phyloP scores from a whole-genome alignment of 2,888 invertebrate genomes.

The Pheosia tremula region DNA sequence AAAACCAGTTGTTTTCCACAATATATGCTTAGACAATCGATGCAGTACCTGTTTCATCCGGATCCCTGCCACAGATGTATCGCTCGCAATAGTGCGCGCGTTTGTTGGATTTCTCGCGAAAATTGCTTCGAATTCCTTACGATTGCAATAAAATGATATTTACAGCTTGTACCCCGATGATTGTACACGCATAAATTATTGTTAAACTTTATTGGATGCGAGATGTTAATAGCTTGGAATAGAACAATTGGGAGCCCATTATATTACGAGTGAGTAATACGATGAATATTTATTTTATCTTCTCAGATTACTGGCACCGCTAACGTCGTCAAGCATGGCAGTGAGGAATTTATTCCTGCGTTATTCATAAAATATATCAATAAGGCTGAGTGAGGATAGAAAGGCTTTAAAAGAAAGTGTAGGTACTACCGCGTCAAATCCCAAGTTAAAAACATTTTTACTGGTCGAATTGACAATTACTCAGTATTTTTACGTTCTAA shows the following conservation, averaged over 20 bases:
- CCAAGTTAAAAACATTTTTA: too few relatives aligned
- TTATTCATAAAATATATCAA: too few relatives aligned
- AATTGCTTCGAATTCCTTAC: conserved; percentile 55
- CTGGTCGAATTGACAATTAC: too few relatives aligned
- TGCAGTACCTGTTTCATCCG: background rate
- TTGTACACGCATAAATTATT: conserved; percentile 53
- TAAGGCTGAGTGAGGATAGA: too few relatives aligned
- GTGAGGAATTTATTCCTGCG: too few relatives aligned
- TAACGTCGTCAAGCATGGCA: too few relatives aligned
- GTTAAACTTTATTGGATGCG: conserved; percentile 43
- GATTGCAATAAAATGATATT: conserved; percentile 55
- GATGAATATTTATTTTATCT: background rate
- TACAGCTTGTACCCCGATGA: conserved; percentile 47
- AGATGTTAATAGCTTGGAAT: conserved; percentile 28
- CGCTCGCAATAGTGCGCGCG: conserved; percentile 27
- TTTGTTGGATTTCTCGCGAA: conserved; percentile 53
- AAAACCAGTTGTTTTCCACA: too few relatives aligned
- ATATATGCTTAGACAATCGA: background rate
- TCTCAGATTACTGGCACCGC: too few relatives aligned
- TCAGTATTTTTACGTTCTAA: too few relatives aligned
- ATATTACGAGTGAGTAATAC: background rate
- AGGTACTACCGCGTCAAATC: too few relatives aligned
- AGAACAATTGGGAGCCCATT: conserved; percentile 11
- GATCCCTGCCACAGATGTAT: background rate
- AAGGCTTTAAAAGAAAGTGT: too few relatives aligned